Evolutionary conservation across 2,888 invertebrate genomes (phyloP).

Genomic region (Ligdia adustata): DNA sequence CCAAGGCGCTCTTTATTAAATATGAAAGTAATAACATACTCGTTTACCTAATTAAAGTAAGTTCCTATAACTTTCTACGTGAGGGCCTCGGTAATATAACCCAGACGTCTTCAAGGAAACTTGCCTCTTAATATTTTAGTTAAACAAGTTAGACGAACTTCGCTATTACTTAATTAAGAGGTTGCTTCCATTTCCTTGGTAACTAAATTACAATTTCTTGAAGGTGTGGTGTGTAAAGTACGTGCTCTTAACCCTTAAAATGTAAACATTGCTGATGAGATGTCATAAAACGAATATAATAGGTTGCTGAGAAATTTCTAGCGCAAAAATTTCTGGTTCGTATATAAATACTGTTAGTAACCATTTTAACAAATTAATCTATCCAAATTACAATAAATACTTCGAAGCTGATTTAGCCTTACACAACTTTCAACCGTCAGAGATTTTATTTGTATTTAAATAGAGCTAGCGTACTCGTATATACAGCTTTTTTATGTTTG

Average conservation of each 20-base stretch:
- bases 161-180: constrained; percentile 44
- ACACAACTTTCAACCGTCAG: no score
- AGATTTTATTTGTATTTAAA: no score
- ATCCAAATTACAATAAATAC: no score
- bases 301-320: no score
- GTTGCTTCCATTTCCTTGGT: constrained; percentile 33
- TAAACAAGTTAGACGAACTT: constrained; percentile 44
- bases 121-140: constrained; percentile 45
- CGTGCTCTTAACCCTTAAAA: constrained; percentile 5
- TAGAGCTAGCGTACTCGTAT: no score
- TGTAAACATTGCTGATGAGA: constrained; percentile 1
- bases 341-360: no score
- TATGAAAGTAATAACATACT: constrained; percentile 6
- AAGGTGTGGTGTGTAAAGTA: constrained; percentile 18
- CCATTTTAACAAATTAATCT: no score
- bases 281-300: not conserved
- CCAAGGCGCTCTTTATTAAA: constrained; percentile 7
- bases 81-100: constrained; percentile 26
- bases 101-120: constrained; percentile 34
- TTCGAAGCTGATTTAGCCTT: no score
- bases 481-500: no score
- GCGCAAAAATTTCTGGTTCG: no score
- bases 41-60: constrained; percentile 6
- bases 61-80: constrained; percentile 6
- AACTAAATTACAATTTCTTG: constrained; percentile 33